Conservation (phyloP, 2,113 vertebrate genomes). For the Nannobrachium achirus region DNA sequence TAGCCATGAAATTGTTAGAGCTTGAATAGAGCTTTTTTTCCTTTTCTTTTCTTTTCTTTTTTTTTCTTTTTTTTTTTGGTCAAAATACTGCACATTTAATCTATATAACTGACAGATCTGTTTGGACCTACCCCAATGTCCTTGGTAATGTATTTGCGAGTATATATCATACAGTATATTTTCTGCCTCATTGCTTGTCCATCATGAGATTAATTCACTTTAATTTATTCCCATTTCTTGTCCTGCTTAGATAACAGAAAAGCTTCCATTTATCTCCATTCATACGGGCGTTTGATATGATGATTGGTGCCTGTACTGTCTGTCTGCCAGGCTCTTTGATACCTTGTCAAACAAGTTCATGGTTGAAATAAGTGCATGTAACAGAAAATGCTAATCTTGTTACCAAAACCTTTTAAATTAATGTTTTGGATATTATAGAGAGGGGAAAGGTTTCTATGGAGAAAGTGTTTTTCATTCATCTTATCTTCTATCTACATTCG, state of each 20-base stretch:
- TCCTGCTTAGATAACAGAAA: conserved; percentile 20
- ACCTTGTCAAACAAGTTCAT: background rate
- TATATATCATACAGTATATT: no score
- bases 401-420: background rate
- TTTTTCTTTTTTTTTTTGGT: no score
- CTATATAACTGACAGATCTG: no score
- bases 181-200: conserved; percentile 14
- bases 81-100: no score
- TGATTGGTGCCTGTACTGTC: conserved; percentile 28
- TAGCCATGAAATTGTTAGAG: no score
- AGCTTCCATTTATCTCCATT: conserved; percentile 22
- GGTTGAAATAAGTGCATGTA: background rate
- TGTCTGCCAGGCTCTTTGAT: conserved; percentile 47
- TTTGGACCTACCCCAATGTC: no score
- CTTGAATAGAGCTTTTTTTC: no score
- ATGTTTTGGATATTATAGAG: conserved; percentile 11
- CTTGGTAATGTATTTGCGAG: no score
- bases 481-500: conserved; percentile 9
- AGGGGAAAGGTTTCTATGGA: background rate
- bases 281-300: conserved; percentile 37
- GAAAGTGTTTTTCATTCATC: background rate
- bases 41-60: no score
- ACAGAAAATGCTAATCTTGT: conserved; percentile 1
- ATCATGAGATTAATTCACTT: conserved; percentile 16
- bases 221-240: conserved; percentile 25